Evolutionary conservation across 2,797 vertebrate genomes (phyloP), one percentile per base, ranked within the genome.

Genomic region (Hippocampus kuda): DNA sequence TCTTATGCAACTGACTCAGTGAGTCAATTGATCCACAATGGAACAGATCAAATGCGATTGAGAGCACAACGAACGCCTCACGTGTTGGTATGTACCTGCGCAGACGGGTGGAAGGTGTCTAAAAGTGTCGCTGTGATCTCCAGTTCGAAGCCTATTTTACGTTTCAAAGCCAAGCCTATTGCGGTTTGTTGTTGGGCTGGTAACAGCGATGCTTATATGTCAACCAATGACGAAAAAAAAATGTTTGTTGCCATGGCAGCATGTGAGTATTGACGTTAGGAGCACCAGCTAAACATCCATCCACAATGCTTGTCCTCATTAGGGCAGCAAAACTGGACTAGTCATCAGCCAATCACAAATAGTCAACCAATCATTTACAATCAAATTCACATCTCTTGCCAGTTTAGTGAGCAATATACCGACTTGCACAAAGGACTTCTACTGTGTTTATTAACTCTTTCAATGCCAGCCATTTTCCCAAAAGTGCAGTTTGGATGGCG

Each of bases 1-100:
- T 84, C 83, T 90, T 90, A 90, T 79, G 84, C 79, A 89, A 90
- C 87, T 71, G 76, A 78, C 81, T 83, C 80, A 82, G n/a, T 86
- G 84, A 84, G 78, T 88, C 81, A 87, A 82, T 81, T 80, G 79
- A 86, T 84, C 77, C 73, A 77, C 77, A 75, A 38, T 67, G 75
- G 76, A 77, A 72, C 70, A 82, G 71, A 66, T 77, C 67, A 81
- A 73, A 69, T 67, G 56, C 49, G 72, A 76, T 80, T 70, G 62
- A 69, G 73, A 74, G 34, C 68, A 34, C 77, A 27, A 5, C 4
- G 34, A 30, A 13, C 4, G 12, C 8, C 18, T 22, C 18, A 41
- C 16, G 46, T 13, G 44, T 48, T 49, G 27, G 26, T 66, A 30
- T 66, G n/a, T 53, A 38, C 20, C 10, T 42, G 51, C 30, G 4